phyloP scores from a whole-genome alignment of 2,797 vertebrate species.

The Cyclopterus lumpus region DNA sequence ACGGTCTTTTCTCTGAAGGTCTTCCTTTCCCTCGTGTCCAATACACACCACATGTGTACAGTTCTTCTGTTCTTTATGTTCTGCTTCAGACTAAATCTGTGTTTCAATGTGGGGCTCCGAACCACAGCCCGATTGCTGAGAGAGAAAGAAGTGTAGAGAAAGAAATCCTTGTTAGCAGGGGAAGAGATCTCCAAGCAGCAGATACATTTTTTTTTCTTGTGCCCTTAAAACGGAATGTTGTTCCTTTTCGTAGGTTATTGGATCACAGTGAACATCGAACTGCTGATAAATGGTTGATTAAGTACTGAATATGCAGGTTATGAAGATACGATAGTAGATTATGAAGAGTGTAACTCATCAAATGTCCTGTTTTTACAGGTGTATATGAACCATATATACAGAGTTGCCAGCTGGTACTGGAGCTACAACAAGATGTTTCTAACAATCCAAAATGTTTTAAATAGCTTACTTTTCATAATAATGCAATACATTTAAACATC shows the following conservation, averaged over 20 bases:
- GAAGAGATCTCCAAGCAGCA: neutral
- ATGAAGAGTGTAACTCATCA: neutral
- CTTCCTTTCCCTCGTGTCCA: neutral
- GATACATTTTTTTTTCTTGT: neutral
- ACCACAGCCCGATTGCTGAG: conserved; percentile 43
- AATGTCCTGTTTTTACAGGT: neutral
- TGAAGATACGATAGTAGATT: neutral
- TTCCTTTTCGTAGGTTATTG: neutral
- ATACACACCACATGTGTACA: neutral
- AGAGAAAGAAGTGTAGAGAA: conserved; percentile 28
- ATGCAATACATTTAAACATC: neutral
- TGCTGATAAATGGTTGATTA: neutral
- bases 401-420: neutral
- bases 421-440: neutral
- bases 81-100: conserved; percentile 22
- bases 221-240: neutral
- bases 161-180: conserved; percentile 1
- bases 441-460: neutral
- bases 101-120: conserved; percentile 44
- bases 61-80: conserved; percentile 21
- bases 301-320: neutral
- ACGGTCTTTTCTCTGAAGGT: neutral
- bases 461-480: neutral
- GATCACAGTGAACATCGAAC: neutral
- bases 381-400: neutral